phyloP scores from a whole-genome alignment of 2,113 vertebrate genomes.

The Python bivittatus region DNA sequence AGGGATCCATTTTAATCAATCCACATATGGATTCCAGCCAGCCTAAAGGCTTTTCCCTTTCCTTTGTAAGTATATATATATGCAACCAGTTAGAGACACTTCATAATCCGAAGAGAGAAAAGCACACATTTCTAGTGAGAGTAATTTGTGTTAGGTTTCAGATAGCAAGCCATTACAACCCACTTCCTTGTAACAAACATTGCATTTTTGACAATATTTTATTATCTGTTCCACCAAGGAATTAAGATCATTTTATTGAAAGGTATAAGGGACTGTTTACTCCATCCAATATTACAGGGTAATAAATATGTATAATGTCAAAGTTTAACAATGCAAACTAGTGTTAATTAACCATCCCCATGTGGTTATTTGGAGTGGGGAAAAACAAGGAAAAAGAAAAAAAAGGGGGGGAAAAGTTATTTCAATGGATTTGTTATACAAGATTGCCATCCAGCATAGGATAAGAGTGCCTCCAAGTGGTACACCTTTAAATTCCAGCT shows the following conservation, averaged over 20 bases:
- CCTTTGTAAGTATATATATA: constrained; percentile 43
- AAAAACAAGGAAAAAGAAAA: constrained; percentile 46
- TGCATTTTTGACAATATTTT: constrained; percentile 44
- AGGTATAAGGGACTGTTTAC: constrained; percentile 62
- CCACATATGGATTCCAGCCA: not conserved
- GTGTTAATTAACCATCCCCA: constrained; percentile 71
- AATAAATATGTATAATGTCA: constrained; percentile 72
- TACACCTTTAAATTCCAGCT: constrained; percentile 64
- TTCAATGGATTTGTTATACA: constrained; percentile 39
- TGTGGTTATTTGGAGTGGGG: constrained; percentile 65
- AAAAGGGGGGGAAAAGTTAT: constrained; percentile 38
- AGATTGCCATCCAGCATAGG: constrained; percentile 56
- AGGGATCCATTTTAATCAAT: not conserved
- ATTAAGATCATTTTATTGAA: constrained; percentile 57
- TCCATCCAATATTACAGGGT: constrained; percentile 64
- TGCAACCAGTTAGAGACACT: constrained; percentile 36
- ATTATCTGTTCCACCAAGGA: constrained; percentile 43
- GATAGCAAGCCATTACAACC: constrained; percentile 50
- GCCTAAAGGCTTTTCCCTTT: not conserved
- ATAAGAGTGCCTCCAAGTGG: constrained; percentile 83
- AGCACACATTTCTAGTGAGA: constrained; percentile 26
- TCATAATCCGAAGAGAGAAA: constrained; percentile 30
- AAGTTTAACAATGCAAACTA: constrained; percentile 73
- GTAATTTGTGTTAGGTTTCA: constrained; percentile 38
- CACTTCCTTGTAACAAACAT: constrained; percentile 35